Evolutionary conservation across 2,113 vertebrate species (phyloP).

Genomic region (Mionectes macconnelli): DNA sequence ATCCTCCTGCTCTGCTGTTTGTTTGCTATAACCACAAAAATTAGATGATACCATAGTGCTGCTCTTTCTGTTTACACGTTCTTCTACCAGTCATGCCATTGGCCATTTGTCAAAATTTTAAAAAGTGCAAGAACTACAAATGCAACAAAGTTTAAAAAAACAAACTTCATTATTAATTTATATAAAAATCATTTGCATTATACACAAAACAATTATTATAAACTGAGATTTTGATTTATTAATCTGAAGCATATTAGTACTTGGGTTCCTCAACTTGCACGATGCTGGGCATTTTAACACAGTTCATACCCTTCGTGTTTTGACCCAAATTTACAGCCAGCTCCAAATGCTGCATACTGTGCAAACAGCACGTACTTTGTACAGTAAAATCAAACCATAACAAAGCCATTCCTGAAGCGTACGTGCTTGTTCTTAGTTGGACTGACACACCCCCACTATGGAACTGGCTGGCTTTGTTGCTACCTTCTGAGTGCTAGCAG

Average conservation of each 20-base stretch:
- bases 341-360: not conserved
- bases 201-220: not conserved
- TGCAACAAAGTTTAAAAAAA: not conserved
- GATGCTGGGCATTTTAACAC: not conserved
- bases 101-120: not conserved
- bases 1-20: not conserved
- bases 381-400: not conserved
- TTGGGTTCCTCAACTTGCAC: not conserved
- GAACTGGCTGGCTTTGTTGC: not conserved
- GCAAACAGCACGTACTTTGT: not conserved
- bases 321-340: not conserved
- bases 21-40: not conserved
- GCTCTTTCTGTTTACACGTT: not conserved
- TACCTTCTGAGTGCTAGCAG: not conserved
- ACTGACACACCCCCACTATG: not conserved
- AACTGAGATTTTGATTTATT: not conserved
- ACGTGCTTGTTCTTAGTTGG: not conserved
- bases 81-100: not conserved
- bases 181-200: slow-evolving; percentile 16
- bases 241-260: not conserved
- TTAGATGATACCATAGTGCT: not conserved
- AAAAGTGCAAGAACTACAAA: not conserved
- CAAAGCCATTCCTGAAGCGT: not conserved
- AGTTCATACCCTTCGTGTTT: not conserved
- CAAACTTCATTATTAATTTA: not conserved